Evolutionary conservation across 2,797 vertebrate genomes (phyloP).

Genomic region (Vultur gryphus): DNA sequence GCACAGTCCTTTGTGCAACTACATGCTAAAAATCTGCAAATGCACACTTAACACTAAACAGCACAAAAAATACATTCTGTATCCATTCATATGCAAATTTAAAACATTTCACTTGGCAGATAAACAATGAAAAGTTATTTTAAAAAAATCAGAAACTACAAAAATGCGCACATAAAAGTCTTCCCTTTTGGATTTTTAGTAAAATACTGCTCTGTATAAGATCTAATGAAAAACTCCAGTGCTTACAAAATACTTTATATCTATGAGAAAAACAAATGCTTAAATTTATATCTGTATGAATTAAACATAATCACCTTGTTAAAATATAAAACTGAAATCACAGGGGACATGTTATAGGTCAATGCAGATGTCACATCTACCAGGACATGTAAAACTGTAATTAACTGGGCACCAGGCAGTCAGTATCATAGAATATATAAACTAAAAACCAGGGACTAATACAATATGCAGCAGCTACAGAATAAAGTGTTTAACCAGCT

Average conservation of each 20-base stretch:
- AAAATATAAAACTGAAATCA: slow-evolving; percentile 52
- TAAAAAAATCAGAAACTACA: slow-evolving; percentile 75
- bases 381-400: slow-evolving; percentile 52
- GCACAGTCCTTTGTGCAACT: slow-evolving; percentile 65
- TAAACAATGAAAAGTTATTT: slow-evolving; percentile 74
- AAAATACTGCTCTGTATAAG: slow-evolving; percentile 83
- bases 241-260: slow-evolving; percentile 77
- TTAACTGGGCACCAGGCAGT: slow-evolving; percentile 52
- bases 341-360: slow-evolving; percentile 30
- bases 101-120: slow-evolving; percentile 75
- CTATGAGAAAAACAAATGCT: slow-evolving; percentile 64
- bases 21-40: slow-evolving; percentile 77
- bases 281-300: slow-evolving; percentile 55
- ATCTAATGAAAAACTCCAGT: slow-evolving; percentile 80
- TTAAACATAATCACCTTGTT: slow-evolving; percentile 36
- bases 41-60: slow-evolving; percentile 71
- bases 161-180: slow-evolving; percentile 78
- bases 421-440: background rate
- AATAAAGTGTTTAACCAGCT: slow-evolving; percentile 3
- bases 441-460: background rate
- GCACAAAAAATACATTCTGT: slow-evolving; percentile 75
- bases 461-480: slow-evolving; percentile 21
- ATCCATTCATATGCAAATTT: slow-evolving; percentile 74
- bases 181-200: slow-evolving; percentile 80
- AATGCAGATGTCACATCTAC: slow-evolving; percentile 1